Conservation (phyloP, 2,113 vertebrate genomes). For the Clinocottus analis region DNA sequence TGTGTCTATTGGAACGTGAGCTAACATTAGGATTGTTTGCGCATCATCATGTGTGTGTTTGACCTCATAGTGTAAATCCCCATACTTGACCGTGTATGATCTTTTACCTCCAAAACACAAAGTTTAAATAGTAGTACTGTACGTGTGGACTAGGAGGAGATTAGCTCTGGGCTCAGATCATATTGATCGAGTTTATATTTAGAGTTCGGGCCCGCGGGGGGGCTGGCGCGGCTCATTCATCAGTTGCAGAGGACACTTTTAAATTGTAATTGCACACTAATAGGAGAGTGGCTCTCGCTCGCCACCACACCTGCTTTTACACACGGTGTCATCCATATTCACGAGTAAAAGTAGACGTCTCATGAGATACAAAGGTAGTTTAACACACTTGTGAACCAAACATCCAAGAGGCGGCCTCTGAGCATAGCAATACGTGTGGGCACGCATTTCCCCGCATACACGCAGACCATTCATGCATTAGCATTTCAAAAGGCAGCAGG, state of each 20-base stretch:
- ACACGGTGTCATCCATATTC: conserved; percentile 16
- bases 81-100: conserved; percentile 51
- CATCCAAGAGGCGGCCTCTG: not conserved
- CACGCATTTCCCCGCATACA: not conserved
- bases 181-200: conserved; percentile 64
- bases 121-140: conserved; percentile 30
- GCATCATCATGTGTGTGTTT: not conserved
- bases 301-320: conserved; percentile 4
- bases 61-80: conserved; percentile 47
- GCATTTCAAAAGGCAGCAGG: conserved; percentile 38
- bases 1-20: not conserved
- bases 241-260: conserved; percentile 43
- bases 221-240: conserved; percentile 36
- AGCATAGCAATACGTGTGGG: not conserved
- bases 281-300: not conserved
- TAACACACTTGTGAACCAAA: not conserved
- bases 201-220: conserved; percentile 19
- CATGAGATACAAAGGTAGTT: not conserved
- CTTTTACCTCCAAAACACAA: conserved; percentile 57
- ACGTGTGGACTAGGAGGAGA: conserved; percentile 23
- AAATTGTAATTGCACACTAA: conserved; percentile 53
- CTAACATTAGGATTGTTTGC: conserved; percentile 1
- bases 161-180: conserved; percentile 46
- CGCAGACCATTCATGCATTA: conserved; percentile 17
- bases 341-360: conserved; percentile 12